phyloP scores from a whole-genome alignment of 2,797 vertebrate species.

The Cryptoprocta ferox region DNA sequence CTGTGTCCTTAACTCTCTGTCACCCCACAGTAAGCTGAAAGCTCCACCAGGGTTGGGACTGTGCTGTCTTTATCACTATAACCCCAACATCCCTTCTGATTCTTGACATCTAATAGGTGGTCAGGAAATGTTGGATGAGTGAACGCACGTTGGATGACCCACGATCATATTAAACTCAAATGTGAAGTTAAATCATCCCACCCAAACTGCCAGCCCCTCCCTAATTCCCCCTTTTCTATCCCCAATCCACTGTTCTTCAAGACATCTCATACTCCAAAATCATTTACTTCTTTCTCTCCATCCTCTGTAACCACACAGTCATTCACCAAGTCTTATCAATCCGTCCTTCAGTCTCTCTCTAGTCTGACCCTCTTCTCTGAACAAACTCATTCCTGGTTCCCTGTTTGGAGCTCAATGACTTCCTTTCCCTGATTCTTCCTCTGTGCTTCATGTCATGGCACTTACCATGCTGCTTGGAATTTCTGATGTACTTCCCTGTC shows the following conservation, averaged over 20 bases:
- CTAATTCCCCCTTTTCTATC: constrained; percentile 7
- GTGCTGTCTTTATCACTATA: constrained; percentile 3
- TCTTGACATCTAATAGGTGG: neutral
- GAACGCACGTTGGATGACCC: constrained; percentile 23
- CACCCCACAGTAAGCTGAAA: constrained; percentile 15
- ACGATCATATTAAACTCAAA: neutral
- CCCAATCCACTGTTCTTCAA: constrained; percentile 1
- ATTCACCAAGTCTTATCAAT: constrained; percentile 5
- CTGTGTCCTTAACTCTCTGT: neutral
- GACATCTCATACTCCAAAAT: neutral
- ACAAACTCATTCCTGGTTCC: constrained; percentile 30
- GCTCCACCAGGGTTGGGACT: neutral
- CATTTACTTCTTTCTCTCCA: neutral
- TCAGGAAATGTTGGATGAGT: constrained; percentile 41
- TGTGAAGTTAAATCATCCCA: constrained; percentile 23
- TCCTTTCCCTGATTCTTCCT: neutral
- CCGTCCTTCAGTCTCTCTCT: constrained; percentile 5
- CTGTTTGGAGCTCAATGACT: neutral
- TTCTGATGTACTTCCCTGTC: neutral
- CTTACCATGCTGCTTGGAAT: constrained; percentile 4
- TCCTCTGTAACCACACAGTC: neutral
- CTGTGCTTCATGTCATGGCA: neutral
- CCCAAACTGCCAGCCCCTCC: constrained; percentile 17
- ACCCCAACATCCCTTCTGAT: neutral
- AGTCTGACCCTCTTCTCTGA: neutral